Base-by-base conservation (phyloP, 2,113 vertebrate genomes). In the Nesospiza acunhae region DNA sequence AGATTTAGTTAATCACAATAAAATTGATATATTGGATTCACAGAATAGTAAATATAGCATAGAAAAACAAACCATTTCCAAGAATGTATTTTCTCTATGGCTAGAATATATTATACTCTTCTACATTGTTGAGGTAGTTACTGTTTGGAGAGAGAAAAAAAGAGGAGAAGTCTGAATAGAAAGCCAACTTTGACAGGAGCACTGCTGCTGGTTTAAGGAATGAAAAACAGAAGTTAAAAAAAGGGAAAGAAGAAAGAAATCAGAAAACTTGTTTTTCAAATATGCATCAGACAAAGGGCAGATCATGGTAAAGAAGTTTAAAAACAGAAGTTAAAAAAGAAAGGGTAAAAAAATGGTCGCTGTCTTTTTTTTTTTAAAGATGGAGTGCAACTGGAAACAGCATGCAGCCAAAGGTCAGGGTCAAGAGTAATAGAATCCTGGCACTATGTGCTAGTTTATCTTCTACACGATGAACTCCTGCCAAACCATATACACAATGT, bases 351-450 rank as follows among this genome's bases (percentile, higher is more conserved):
- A 93, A 93, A 84, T 80, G 91, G 93, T 86, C 0, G 8, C 96
- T 97, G 93, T 97, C 97, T 97, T 97, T 96, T 96, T 96, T 96
- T 37, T 96, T 97, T 96, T 84, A 69, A 96, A 97, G 98, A 98
- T 97, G 93, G 96, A 97, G 94, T 96, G 89, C 97, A 98, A 98
- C 98, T 98, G 97, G 97, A 98, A 98, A 97, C 96, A 97, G 97
- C 75, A 95, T 95, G 93, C 93, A 98, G 98, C 97, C 97, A 98
- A 98, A 98, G 97, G 98, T 98, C 97, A 95, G 94, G 98, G 97
- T 98, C 97, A 97, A 98, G 97, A 97, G 98, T 97, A 98, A 98
- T 96, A 98, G 97, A 98, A 98, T 98, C 95, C 98, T 98, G 97
- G 98, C 98, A 97, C 94, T 96, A 96, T 76, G 87, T 88, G 78